Percentiles rank a stretch among this genome's conserved stretches.
Evolutionary conservation across 2,113 vertebrate species (phyloP).

Genomic region (Halichoerus grypus): DNA sequence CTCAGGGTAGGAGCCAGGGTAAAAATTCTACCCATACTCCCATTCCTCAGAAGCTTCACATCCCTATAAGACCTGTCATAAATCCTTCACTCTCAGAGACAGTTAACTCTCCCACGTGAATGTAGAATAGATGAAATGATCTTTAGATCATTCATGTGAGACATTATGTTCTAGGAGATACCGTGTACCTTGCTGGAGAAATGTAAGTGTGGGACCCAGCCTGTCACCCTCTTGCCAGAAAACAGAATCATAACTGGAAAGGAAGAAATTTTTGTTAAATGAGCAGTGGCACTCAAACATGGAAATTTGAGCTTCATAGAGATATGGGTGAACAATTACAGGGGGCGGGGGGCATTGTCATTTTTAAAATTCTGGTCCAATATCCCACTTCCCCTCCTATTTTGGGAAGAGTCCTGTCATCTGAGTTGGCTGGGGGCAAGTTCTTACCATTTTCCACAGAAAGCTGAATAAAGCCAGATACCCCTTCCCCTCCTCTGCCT

Average conservation of each 20-base stretch:
- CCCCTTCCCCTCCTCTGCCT: neutral
- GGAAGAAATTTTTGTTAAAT: slow-evolving; percentile 26
- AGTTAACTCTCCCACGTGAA: slow-evolving; percentile 22
- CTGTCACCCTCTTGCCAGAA: neutral
- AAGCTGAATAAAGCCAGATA: neutral
- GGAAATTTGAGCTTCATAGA: neutral
- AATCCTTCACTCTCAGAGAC: slow-evolving; percentile 39
- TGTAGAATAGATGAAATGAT: neutral
- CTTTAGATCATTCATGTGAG: neutral
- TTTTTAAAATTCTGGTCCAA: slow-evolving; percentile 36
- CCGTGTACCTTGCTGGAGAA: neutral
- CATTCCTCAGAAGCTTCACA: neutral
- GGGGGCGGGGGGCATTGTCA: neutral
- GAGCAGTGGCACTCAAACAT: neutral
- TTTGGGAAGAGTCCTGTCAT: neutral
- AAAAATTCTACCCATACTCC: neutral
- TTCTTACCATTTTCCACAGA: neutral
- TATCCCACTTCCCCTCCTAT: neutral
- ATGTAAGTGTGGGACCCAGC: neutral
- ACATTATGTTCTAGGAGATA: neutral
- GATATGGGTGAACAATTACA: neutral
- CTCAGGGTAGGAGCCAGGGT: neutral
- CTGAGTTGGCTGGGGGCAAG: neutral
- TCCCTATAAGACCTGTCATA: neutral
- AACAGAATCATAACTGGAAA: neutral